phyloP scores from a whole-genome alignment of 2,888 invertebrate genomes.

The Aricia artaxerxes region DNA sequence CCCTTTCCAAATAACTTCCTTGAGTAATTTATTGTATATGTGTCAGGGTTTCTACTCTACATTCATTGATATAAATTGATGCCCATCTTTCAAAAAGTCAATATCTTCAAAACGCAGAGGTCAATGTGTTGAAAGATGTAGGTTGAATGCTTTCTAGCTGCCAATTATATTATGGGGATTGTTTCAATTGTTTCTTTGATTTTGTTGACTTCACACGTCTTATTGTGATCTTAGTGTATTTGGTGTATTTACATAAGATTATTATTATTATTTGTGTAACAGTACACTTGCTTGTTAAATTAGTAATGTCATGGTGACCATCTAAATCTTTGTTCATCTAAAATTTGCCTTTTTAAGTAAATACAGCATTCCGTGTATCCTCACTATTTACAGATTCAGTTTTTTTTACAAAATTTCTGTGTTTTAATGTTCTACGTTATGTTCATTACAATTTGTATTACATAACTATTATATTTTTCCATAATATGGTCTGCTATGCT shows the following conservation, averaged over 20 bases:
- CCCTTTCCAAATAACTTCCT: background rate
- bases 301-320: background rate
- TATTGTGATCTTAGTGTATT: background rate
- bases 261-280: background rate
- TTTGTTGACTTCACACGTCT: slow-evolving; percentile 12
- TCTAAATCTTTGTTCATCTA: background rate
- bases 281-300: background rate
- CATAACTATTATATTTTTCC: background rate
- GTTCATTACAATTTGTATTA: background rate
- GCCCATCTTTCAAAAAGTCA: slow-evolving; percentile 31
- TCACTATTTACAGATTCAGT: background rate
- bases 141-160: slow-evolving; percentile 30
- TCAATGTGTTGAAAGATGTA: slow-evolving; percentile 31
- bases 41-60: slow-evolving; percentile 32
- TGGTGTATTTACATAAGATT: background rate
- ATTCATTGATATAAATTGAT: slow-evolving; percentile 33
- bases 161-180: slow-evolving; percentile 15
- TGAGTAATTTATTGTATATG: slow-evolving; percentile 8
- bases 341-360: background rate
- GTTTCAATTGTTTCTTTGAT: slow-evolving; percentile 17
- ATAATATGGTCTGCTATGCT: background rate
- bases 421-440: background rate
- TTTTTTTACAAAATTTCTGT: background rate
- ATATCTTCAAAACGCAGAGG: slow-evolving; percentile 18
- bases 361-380: background rate